Evolutionary conservation across 2,797 vertebrate species (phyloP).

Genomic region (Iguana delicatissima): DNA sequence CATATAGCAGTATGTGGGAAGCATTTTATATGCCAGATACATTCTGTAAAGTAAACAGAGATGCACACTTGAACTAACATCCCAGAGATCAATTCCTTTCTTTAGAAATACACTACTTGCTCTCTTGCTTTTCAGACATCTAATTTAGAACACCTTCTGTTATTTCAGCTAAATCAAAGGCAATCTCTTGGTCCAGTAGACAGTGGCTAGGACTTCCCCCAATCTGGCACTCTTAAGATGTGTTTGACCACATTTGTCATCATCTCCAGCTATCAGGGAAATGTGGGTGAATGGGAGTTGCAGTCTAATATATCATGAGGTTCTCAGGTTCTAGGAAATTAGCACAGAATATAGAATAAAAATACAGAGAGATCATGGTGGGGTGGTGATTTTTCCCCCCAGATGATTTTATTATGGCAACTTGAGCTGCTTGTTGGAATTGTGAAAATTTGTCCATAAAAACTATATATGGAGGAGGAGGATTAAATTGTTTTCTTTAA

Average conservation of each 20-base stretch:
- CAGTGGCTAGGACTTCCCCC: not conserved
- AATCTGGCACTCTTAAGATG: not conserved
- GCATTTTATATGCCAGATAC: not conserved
- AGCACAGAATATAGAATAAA: not conserved
- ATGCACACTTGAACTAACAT: not conserved
- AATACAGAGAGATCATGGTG: not conserved
- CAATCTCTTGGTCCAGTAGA: not conserved
- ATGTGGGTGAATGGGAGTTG: not conserved
- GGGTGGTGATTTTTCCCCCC: not conserved
- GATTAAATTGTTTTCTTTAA: not conserved
- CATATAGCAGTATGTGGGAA: not conserved
- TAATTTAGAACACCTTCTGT: not conserved
- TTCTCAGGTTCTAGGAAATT: not conserved
- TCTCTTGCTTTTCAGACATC: not conserved
- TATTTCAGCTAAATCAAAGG: not conserved
- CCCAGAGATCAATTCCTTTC: not conserved
- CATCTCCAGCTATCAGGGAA: too few relatives aligned
- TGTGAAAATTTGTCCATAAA: not conserved
- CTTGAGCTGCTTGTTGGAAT: not conserved
- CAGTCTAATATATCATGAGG: not conserved
- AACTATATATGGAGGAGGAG: not conserved
- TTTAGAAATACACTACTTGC: not conserved
- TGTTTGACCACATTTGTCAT: not conserved
- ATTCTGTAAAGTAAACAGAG: not conserved
- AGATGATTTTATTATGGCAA: not conserved